Evolutionary conservation across 2,888 invertebrate genomes (phyloP).

Genomic region (Tuta absoluta): DNA sequence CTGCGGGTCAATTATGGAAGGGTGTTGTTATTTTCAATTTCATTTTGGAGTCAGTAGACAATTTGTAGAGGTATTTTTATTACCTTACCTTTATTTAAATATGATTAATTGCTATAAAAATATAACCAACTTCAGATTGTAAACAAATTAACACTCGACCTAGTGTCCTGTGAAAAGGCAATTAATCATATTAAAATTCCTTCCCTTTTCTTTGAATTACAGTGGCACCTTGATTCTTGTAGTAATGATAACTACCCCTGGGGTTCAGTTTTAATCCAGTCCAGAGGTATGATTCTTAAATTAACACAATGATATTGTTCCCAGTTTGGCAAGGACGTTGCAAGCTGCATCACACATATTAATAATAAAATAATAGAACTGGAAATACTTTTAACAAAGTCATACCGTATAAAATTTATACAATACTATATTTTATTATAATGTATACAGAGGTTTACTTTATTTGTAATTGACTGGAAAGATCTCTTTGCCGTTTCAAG

Average conservation of each 20-base stretch:
- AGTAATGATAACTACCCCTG: no score
- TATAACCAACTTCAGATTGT: neutral
- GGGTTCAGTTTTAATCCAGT: no score
- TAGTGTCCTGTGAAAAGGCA: neutral
- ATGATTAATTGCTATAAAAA: slow-evolving; percentile 8
- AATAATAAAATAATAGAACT: no score
- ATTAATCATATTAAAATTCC: no score
- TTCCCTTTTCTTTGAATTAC: no score
- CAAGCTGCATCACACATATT: no score
- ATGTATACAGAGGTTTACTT: neutral
- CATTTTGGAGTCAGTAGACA: neutral
- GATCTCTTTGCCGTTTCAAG: slow-evolving; percentile 40
- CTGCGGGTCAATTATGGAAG: slow-evolving; percentile 19
- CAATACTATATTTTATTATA: neutral
- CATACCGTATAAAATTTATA: no score
- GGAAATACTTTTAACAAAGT: neutral
- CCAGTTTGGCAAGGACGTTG: no score
- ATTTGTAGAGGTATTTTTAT: slow-evolving; percentile 6
- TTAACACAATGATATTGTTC: no score
- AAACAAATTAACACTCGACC: neutral
- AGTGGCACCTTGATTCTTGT: no score
- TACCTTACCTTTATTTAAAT: neutral
- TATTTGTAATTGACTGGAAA: slow-evolving; percentile 40
- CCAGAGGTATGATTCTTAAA: no score
- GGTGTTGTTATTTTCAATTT: slow-evolving; percentile 10